Evolutionary conservation across 2,797 vertebrate species (phyloP), one percentile per base, ranked within the genome.

Genomic region (Eleutherodactylus coqui): DNA sequence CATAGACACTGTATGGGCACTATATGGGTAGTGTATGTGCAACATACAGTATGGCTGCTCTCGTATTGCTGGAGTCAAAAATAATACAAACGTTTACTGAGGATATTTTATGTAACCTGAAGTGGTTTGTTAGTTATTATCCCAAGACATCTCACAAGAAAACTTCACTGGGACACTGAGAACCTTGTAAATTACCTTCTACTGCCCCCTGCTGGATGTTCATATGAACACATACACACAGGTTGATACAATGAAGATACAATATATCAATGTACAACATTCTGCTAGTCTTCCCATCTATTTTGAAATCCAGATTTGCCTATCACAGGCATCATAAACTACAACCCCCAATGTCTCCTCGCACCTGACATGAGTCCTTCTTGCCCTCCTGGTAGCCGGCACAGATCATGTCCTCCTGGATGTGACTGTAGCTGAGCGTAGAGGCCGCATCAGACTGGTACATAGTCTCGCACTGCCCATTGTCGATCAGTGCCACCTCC

Each of bases 341-440:
- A 24, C 36, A 70, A 67, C 64, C 21, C 38, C 69, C 69, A 14
- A 27, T 27, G 21, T 72, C 36, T 45, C 13, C 24, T 7, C 17
- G 3, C 45, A 73, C 70, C 70, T 73, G 70, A 45, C 70, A 73
- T 16, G 70, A 27, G 27, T 73, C 70, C 24, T 45, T 73, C 70
- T 45, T 43, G 21, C 70, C 70, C 70, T 45, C 70, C n/a, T 45
- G 21, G 70, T 73, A 73, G 19, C 70, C 70, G 41, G 70, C 70
- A 73, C 70, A 73, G 11, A 73, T 14, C 70, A 73, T 73, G 70
- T 73, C 70, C 24, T 73, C 70, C 41, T 43, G 4, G 70, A 73
- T 73, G 4, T 10, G 19, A 14, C 3, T 41, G 5, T 19, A 36
- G 64, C 17, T 69, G 5, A 16, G 5, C 36, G 3, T 24, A 5